Conservation (phyloP, 1,140 invertebrate genomes). For the Fopius arisanus region DNA sequence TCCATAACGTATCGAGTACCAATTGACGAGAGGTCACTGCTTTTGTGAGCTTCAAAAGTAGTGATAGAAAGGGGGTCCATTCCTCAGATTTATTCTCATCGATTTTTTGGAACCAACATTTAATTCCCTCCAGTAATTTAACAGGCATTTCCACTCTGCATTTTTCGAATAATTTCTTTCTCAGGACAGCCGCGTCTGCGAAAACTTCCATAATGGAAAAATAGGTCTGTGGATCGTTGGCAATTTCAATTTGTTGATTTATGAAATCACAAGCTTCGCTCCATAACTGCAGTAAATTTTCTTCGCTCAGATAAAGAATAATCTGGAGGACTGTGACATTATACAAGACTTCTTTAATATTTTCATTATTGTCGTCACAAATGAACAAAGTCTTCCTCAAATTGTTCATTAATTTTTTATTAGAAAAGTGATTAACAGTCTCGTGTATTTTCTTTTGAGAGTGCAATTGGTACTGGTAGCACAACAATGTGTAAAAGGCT, state of each 20-base stretch:
- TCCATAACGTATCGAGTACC: not conserved
- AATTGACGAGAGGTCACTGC: not conserved
- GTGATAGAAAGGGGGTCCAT: not conserved
- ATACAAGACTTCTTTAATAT: not conserved
- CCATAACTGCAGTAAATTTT: not conserved
- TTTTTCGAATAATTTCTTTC: not conserved
- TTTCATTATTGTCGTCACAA: not conserved
- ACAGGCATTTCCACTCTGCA: not conserved
- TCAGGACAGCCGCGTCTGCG: not conserved
- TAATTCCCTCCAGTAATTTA: not conserved
- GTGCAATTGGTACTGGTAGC: constrained; percentile 13
- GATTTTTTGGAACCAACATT: not conserved
- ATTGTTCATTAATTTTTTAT: not conserved
- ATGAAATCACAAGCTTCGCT: not conserved
- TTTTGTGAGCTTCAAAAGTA: not conserved
- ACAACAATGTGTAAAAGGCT: not conserved
- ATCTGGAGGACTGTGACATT: not conserved
- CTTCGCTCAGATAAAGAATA: not conserved
- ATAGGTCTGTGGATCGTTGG: not conserved
- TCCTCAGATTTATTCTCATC: not conserved
- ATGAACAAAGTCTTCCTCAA: not conserved
- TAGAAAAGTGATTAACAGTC: not conserved
- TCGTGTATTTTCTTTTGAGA: not conserved
- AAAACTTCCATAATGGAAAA: not conserved
- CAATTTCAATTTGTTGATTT: not conserved